Base-by-base conservation (phyloP, 2,888 invertebrate species). In the Pollenia labialis region DNA sequence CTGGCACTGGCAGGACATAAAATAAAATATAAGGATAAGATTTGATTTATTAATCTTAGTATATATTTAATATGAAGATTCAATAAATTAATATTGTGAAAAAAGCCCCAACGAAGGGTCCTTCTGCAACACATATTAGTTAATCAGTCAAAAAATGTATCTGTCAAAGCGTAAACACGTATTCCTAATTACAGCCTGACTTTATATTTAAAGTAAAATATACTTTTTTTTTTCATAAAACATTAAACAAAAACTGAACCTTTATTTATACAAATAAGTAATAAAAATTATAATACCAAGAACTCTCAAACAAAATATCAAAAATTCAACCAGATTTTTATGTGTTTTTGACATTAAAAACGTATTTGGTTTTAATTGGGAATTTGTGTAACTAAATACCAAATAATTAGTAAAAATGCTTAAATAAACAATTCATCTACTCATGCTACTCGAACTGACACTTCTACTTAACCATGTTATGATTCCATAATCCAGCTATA, bases 371-470 rank as follows among this genome's bases (percentile, higher is more conserved):
- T 64, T 72, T 77, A 66, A 77, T 77, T 72, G 66, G 18, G 71
- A 64, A 64, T 72, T 79, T 77, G 72, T 79, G 64, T 72, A 79
- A 84, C 58, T 79, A 79, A 84, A 77, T 84, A 79, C 72, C 64
- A 74, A 74, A 44, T 79, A 84, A 84, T 84, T 84, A 72, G 77
- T 77, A 66, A 56, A 72, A 58, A 60, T 44, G 60, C 12, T 18
- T 18, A 60, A 10, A 10, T 16, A 75, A 68, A 82, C 52, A 75
- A 58, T 58, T 48, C 42, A 81, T 32, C 11, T 72, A 54, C 54
- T 54, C 54, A 64, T 40, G 18, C 74, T 16, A 14, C 18, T 64
- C 6, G 11, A 3, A 48, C 66, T 23, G 23, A 7, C 40, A 69
- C 12, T 32, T 6, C 32, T 69, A 42, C 48, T 68, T 56, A 3